Conservation (phyloP, 2,113 vertebrate genomes). For the Peromyscus californicus region DNA sequence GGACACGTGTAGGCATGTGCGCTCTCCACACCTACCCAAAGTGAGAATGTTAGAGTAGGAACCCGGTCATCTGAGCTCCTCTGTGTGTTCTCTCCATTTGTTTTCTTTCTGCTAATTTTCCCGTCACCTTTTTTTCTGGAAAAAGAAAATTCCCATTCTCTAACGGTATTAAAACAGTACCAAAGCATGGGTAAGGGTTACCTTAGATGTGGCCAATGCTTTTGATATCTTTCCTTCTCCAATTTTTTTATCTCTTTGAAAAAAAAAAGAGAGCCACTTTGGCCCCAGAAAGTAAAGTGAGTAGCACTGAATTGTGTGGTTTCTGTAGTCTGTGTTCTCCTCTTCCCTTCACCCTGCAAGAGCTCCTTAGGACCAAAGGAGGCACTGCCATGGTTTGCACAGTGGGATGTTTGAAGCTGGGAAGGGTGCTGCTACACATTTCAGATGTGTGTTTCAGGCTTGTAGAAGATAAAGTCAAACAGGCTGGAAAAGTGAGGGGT, state of each 20-base stretch:
- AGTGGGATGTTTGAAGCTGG: not conserved
- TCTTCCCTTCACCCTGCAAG: not conserved
- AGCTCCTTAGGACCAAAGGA: not conserved
- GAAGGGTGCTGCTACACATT: not conserved
- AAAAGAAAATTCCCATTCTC: not conserved
- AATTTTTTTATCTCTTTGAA: conserved; percentile 2
- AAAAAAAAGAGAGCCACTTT: not conserved
- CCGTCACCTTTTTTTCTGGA: not conserved
- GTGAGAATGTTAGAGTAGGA: not conserved
- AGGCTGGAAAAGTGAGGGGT: not conserved
- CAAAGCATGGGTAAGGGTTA: not conserved
- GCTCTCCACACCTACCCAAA: not conserved
- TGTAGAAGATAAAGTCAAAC: not conserved
- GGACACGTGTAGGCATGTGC: not conserved
- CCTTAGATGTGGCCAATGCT: not conserved
- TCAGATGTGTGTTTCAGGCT: not conserved
- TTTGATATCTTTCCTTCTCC: not conserved
- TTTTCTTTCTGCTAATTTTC: not conserved
- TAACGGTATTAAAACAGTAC: not conserved
- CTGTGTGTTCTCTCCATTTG: not conserved
- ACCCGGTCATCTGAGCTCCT: too few species aligned
- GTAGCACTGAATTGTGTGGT: not conserved
- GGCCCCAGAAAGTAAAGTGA: not conserved
- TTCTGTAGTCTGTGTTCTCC: not conserved
- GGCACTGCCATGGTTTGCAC: not conserved